Percentiles rank a stretch among this genome's conserved stretches.
Conservation (phyloP, 2,113 vertebrate species). For the Oxyura jamaicensis region DNA sequence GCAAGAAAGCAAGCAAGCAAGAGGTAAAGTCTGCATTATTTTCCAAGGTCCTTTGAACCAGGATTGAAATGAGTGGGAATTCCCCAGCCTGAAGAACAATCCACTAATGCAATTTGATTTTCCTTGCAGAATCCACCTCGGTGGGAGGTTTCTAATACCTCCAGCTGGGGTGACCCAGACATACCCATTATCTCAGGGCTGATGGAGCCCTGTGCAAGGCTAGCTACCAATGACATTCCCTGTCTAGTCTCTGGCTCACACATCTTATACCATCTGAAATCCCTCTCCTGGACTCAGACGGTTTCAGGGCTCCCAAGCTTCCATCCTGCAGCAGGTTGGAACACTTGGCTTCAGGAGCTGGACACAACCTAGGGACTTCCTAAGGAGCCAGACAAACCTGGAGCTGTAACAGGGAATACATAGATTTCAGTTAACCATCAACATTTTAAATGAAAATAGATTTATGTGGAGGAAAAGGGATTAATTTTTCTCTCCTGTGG, state of each 20-base stretch:
- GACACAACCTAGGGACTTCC: conserved; percentile 29
- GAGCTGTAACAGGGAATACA: neutral
- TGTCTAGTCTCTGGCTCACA: neutral
- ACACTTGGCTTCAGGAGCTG: neutral
- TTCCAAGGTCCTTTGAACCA: neutral
- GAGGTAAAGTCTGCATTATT: neutral
- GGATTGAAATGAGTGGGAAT: neutral
- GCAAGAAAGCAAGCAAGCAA: too few relatives aligned
- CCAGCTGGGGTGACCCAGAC: neutral
- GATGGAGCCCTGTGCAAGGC: neutral
- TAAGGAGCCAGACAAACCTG: conserved; percentile 16
- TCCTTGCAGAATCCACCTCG: neutral
- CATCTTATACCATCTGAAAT: neutral
- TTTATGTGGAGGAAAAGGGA: conserved; percentile 26
- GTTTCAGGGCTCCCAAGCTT: neutral
- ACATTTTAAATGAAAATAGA: conserved; percentile 21
- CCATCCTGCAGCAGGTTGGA: neutral
- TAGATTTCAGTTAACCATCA: neutral
- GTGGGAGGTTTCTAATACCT: neutral
- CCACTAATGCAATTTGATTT: neutral
- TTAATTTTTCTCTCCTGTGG: conserved; percentile 16
- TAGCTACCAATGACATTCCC: neutral
- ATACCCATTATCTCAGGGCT: neutral
- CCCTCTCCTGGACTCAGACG: neutral
- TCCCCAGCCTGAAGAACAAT: neutral